Conservation (phyloP, 2,888 invertebrate species). For the Apoda limacodes region DNA sequence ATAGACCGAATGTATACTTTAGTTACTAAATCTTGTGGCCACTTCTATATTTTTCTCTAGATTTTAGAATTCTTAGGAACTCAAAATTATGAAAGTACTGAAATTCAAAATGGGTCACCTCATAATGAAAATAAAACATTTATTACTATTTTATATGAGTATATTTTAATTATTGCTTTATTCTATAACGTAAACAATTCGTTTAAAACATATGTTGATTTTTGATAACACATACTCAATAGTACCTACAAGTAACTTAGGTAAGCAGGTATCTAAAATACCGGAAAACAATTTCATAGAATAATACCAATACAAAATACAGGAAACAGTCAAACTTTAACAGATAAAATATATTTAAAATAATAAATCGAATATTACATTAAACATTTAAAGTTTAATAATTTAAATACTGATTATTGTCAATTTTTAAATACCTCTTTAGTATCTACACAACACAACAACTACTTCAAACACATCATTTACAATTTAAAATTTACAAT, state of each 20-base stretch:
- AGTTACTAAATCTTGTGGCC: too few species aligned
- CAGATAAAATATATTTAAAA: slow-evolving; percentile 56
- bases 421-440: slow-evolving; percentile 51
- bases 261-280: too few species aligned
- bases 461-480: too few species aligned
- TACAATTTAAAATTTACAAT: too few species aligned
- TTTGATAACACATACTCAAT: too few species aligned
- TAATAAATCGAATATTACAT: slow-evolving; percentile 42
- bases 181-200: slow-evolving; percentile 61
- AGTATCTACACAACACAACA: too few species aligned
- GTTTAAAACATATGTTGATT: slow-evolving; percentile 59
- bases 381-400: slow-evolving; percentile 34
- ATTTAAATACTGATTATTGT: slow-evolving; percentile 68
- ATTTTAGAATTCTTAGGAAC: too few species aligned
- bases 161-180: slow-evolving; percentile 58
- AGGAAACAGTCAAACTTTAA: slow-evolving; percentile 52
- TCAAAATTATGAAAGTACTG: too few species aligned
- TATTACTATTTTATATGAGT: slow-evolving; percentile 27
- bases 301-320: slow-evolving; percentile 62
- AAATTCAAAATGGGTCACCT: too few species aligned
- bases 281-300: slow-evolving; percentile 40
- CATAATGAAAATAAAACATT: slow-evolving; percentile 28
- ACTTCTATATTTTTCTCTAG: too few species aligned
- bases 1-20: too few species aligned
- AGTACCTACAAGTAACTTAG: too few species aligned